Conservation (phyloP, 2,888 invertebrate genomes). For the Osmoderma eremita region DNA sequence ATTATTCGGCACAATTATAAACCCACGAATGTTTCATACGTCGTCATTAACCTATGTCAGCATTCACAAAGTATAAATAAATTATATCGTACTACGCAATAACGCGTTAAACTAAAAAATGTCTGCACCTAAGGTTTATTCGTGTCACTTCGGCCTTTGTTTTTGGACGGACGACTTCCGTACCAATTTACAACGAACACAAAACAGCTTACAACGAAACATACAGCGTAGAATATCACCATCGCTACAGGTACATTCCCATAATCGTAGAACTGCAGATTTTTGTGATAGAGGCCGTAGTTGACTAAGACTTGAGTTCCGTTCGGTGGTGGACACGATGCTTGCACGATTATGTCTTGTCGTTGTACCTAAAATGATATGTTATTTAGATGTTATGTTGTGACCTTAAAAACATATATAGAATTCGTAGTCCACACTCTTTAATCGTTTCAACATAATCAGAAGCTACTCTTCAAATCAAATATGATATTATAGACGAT, state of each 20-base stretch:
- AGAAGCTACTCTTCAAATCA: too few species aligned
- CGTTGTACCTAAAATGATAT: slow-evolving; percentile 74
- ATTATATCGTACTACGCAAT: background rate
- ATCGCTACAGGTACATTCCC: slow-evolving; percentile 70
- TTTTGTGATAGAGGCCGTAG: slow-evolving; percentile 65
- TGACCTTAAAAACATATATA: too few species aligned
- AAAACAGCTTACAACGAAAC: slow-evolving; percentile 70
- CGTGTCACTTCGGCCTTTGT: slow-evolving; percentile 67
- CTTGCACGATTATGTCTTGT: slow-evolving; percentile 87
- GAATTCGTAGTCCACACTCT: too few species aligned
- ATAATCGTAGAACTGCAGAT: slow-evolving; percentile 67
- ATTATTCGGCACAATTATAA: slow-evolving; percentile 15
- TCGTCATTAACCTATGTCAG: background rate
- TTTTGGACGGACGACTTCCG: slow-evolving; percentile 64
- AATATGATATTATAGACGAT: too few species aligned
- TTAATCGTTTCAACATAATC: too few species aligned
- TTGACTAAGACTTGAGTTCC: slow-evolving; percentile 75
- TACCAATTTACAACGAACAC: slow-evolving; percentile 72
- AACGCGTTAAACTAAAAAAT: too few species aligned
- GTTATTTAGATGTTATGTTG: too few species aligned
- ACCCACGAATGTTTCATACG: background rate
- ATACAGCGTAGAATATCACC: slow-evolving; percentile 70
- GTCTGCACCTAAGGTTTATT: slow-evolving; percentile 65
- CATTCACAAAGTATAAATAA: background rate
- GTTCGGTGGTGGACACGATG: slow-evolving; percentile 82